Evolutionary conservation across 2,113 vertebrate genomes (phyloP).

Genomic region (Gobius niger): DNA sequence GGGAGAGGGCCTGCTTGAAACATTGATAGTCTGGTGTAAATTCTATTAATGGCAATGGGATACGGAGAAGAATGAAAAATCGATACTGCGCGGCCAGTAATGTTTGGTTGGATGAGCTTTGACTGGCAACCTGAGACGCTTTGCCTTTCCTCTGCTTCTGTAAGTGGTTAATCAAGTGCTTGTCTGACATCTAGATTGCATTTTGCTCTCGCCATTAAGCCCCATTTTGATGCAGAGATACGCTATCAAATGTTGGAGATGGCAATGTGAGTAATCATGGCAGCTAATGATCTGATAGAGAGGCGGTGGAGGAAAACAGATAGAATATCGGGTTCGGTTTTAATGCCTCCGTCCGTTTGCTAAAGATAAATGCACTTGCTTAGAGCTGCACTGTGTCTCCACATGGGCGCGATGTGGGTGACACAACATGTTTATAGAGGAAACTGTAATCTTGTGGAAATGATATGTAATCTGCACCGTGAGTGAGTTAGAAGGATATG

Average conservation of each 20-base stretch:
- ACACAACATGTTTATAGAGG: constrained; percentile 10
- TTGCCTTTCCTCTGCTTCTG: constrained; percentile 48
- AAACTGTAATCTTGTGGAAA: constrained; percentile 15
- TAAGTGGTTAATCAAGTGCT: constrained; percentile 69
- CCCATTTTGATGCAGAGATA: constrained; percentile 51
- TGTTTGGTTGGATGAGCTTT: constrained; percentile 74
- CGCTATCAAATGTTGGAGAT: constrained; percentile 53
- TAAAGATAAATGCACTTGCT: constrained; percentile 32
- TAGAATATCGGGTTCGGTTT: constrained; percentile 40
- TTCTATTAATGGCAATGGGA: constrained; percentile 66
- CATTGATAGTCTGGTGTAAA: constrained; percentile 64
- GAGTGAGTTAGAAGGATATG: constrained; percentile 35
- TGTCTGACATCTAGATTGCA: constrained; percentile 69
- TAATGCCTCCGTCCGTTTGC: constrained; percentile 37
- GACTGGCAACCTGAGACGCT: constrained; percentile 82
- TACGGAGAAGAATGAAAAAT: constrained; percentile 70
- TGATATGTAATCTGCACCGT: constrained; percentile 2
- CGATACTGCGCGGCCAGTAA: constrained; percentile 77
- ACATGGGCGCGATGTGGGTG: not conserved
- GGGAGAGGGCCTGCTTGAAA: constrained; percentile 55
- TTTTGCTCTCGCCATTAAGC: constrained; percentile 63
- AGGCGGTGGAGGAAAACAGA: constrained; percentile 35
- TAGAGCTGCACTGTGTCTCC: constrained; percentile 17
- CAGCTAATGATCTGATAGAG: constrained; percentile 46
- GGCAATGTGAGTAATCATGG: constrained; percentile 48